A percentile compares a stretch with the other conserved stretches of the same genome.
These are phyloP conservation scores for Pissodes strobi DNA, from an alignment of 1,140 invertebrate species.

Conservation along the genomic window DNA sequence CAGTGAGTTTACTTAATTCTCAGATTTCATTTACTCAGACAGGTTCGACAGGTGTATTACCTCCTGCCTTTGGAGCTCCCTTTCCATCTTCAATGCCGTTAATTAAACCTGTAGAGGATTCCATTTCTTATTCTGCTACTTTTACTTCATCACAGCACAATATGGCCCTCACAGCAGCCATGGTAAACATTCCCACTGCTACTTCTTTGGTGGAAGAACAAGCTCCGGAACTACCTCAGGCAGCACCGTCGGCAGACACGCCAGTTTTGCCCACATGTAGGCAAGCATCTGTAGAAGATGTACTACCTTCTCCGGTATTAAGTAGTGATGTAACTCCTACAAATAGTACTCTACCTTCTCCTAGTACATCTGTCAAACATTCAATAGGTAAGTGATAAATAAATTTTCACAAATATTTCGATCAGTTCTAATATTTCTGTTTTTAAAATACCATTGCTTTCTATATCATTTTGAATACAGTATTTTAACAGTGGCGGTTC, in stretches of 20 bases:
- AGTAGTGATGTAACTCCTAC: constrained; percentile 15
- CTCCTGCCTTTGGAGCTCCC: constrained; percentile 63
- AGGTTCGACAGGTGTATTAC: constrained; percentile 63
- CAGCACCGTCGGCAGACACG: constrained; percentile 34
- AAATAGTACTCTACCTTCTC: constrained; percentile 44
- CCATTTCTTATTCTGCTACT: constrained; percentile 61
- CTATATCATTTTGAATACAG: no score
- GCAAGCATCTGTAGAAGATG: constrained; percentile 47
- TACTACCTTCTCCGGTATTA: constrained; percentile 26
- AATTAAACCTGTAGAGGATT: constrained; percentile 62
- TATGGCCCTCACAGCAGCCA: constrained; percentile 74
- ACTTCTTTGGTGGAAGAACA: constrained; percentile 48
- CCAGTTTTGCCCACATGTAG: constrained; percentile 30
- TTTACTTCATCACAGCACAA: constrained; percentile 79
- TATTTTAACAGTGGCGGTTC: no score
- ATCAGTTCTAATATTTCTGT: no score
- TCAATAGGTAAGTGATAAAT: constrained; percentile 38
- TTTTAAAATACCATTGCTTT: no score
- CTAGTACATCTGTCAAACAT: constrained; percentile 49
- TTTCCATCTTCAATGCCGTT: constrained; percentile 63
- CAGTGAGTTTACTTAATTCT: constrained; percentile 57
- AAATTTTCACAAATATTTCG: no score
- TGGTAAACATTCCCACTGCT: constrained; percentile 61
- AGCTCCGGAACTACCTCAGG: constrained; percentile 40
- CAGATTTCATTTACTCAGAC: constrained; percentile 68